Evolutionary conservation across 2,113 vertebrate species (phyloP).

Genomic region (Lucifuga dentata): DNA sequence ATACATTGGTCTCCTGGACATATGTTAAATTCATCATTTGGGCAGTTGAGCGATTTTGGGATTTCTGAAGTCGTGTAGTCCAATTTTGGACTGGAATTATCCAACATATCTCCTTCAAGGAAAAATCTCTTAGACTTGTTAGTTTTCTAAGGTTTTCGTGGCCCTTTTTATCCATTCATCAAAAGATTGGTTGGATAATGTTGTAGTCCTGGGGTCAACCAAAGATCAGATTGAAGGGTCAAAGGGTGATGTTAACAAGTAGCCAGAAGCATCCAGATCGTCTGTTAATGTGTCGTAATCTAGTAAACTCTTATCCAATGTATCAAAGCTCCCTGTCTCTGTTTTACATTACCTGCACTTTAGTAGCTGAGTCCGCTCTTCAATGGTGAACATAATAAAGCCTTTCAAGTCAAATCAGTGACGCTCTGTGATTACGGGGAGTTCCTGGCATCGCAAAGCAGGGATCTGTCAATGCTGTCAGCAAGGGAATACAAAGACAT

Average conservation of each 20-base stretch:
- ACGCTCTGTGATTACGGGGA: constrained; percentile 45
- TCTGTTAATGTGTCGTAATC: not conserved
- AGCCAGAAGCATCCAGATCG: constrained; percentile 5
- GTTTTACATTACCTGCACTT: constrained; percentile 26
- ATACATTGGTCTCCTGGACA: too few species aligned
- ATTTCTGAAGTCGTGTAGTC: too few species aligned
- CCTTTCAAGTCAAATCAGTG: constrained; percentile 47
- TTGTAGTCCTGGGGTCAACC: constrained; percentile 4
- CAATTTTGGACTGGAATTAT: too few species aligned
- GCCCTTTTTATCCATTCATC: too few species aligned
- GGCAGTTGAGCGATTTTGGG: too few species aligned
- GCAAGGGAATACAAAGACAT: constrained; percentile 11
- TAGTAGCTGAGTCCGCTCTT: constrained; percentile 19
- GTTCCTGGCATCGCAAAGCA: constrained; percentile 40
- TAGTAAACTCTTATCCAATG: not conserved
- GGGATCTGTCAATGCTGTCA: constrained; percentile 44
- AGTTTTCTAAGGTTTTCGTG: too few species aligned
- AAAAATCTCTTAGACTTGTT: too few species aligned
- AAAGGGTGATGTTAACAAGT: not conserved
- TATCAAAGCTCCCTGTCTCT: constrained; percentile 11
- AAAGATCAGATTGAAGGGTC: constrained; percentile 33
- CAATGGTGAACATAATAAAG: constrained; percentile 28
- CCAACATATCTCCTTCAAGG: too few species aligned
- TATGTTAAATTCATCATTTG: too few species aligned
- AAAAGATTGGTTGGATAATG: not conserved